Evolutionary conservation across 2,113 vertebrate genomes (phyloP).

Genomic region (Orientallactaga bullata): DNA sequence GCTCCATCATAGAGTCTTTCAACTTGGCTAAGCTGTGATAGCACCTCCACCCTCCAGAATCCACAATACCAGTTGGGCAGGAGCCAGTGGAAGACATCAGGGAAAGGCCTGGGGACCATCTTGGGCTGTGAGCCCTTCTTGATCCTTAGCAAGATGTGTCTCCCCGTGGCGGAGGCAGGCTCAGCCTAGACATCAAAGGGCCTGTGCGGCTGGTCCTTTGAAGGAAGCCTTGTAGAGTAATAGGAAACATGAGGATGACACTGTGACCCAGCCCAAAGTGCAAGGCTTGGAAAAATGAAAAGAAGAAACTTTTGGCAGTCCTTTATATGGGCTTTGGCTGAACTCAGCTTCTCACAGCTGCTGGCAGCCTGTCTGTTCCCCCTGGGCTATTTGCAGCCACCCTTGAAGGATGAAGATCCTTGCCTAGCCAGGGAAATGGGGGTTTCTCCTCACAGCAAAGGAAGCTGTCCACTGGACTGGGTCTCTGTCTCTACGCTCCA

Average conservation of each 20-base stretch:
- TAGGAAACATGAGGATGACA: conserved; percentile 80
- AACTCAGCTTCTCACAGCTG: conserved; percentile 72
- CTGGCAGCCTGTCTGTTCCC: conserved; percentile 59
- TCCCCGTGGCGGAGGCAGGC: conserved; percentile 53
- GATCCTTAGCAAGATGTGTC: conserved; percentile 61
- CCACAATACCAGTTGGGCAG: background rate
- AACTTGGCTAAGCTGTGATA: background rate
- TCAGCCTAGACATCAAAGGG: conserved; percentile 80
- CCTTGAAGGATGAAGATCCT: background rate
- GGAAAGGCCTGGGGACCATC: conserved; percentile 44
- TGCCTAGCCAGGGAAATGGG: background rate
- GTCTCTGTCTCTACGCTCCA: background rate
- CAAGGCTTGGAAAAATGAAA: conserved; percentile 68
- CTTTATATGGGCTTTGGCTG: conserved; percentile 73
- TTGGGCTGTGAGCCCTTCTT: background rate
- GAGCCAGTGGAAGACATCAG: background rate
- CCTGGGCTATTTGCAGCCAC: background rate
- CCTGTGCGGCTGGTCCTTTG: conserved; percentile 60
- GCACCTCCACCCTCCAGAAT: background rate
- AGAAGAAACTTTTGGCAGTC: conserved; percentile 77
- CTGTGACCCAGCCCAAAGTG: conserved; percentile 64
- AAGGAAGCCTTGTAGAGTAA: conserved; percentile 75
- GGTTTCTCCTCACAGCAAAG: background rate
- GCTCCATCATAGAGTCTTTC: background rate
- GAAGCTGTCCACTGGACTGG: background rate